Conservation (phyloP, 2,113 vertebrate species). For the Zapornia atra region DNA sequence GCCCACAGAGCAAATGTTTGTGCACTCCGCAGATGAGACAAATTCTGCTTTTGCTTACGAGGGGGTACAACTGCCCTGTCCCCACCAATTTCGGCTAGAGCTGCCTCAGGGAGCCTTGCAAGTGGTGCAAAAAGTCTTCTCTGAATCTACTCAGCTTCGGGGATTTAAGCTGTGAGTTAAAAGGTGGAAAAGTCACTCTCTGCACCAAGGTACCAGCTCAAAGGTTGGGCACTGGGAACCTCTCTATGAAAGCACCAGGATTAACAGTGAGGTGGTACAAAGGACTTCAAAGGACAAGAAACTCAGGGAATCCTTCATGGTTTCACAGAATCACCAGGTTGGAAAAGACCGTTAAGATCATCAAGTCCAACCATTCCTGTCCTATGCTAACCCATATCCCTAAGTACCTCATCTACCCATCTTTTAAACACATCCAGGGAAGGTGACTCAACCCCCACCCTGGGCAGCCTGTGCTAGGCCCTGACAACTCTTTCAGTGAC, state of each 20-base stretch:
- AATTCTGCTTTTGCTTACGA: background rate
- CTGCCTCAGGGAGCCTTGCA: background rate
- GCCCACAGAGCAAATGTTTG: slow-evolving; percentile 14
- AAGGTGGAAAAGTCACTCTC: background rate
- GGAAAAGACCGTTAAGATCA: too few species aligned
- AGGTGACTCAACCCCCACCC: too few species aligned
- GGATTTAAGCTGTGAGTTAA: background rate
- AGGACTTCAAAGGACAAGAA: background rate
- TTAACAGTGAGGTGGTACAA: background rate
- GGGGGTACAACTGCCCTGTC: background rate
- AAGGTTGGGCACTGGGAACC: background rate
- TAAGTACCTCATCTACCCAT: too few species aligned
- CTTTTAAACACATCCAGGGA: too few species aligned
- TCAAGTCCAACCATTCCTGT: too few species aligned
- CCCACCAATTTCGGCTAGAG: background rate
- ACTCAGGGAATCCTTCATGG: background rate
- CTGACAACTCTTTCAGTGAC: too few species aligned
- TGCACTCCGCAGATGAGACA: rapidly evolving
- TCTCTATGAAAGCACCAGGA: background rate
- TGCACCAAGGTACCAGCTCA: background rate
- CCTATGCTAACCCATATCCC: too few species aligned
- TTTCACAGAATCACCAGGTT: background rate
- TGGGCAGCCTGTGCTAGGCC: too few species aligned
- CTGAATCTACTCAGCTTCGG: background rate
- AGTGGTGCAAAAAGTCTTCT: background rate